Base-by-base conservation (phyloP, 2,113 vertebrate species). In the Sinocyclocheilus anshuiensis region DNA sequence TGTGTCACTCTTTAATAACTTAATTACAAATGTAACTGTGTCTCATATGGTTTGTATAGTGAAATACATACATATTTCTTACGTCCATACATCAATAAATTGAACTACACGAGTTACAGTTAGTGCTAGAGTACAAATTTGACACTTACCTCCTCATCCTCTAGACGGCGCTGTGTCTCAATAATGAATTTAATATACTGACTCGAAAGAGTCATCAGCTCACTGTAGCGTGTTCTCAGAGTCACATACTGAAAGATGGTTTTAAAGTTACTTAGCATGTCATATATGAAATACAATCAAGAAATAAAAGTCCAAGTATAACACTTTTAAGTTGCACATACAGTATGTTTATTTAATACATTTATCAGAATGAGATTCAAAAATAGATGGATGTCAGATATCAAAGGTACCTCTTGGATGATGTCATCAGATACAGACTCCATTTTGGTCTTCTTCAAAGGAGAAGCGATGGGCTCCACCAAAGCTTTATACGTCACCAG, bases 131-230 rank as follows among this genome's bases (percentile, higher is more conserved):
- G 9, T 71, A 42, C 13, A 45, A 20, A 75, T 53, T 18, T 42
- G 15, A 36, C 15, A 39, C 82, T 86, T 96, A 99, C 98, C 97
- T 98, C 97, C 11, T 99, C 97, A 0, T 96, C 94, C 91, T 98
- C 95, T 92, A 99, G 94, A 86, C 97, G 96, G 67, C 95, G 94
- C 88, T 97, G 94, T 0, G 96, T 96, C 69, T 98, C 96, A 0
- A 90, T 94, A 92, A 99, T 97, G 93, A 99, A 99, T 87, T 94
- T 97, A 88, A 99, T 95, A 93, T 98, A 98, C 91, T 99, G 98
- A 87, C 94, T 97, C 4, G 94, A 97, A 74, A 99, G 96, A 0
- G 97, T 99, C 92, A 96, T 95, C 91, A 99, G 95, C 91, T 99
- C 98, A 0, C 97, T 99, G 95, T 97, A 99, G 86, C 94, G 96